A percentile compares a stretch with the other conserved stretches of the same genome.
Conservation (phyloP, 2,888 invertebrate species). For the Eupithecia centaureata region DNA sequence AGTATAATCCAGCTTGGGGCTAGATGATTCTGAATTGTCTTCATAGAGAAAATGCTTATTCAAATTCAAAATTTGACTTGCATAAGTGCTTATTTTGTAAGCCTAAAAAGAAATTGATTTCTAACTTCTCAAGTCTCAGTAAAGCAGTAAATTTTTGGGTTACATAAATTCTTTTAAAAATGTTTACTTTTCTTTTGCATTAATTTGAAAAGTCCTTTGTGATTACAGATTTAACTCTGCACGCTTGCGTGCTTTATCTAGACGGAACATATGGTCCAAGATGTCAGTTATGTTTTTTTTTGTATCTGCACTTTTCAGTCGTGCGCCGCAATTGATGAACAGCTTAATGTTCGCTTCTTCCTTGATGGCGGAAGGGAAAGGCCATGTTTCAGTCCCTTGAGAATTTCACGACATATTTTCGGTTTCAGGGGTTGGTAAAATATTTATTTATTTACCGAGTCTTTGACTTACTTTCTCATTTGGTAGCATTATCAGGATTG, state of each 20-base stretch:
- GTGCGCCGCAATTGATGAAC: not conserved
- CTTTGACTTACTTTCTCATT: not conserved
- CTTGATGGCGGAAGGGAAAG: conserved; percentile 2
- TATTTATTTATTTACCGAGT: conserved; percentile 3
- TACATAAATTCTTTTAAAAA: not conserved
- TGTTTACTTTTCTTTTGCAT: not conserved
- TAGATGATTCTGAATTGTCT: no score
- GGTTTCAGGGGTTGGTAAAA: not conserved
- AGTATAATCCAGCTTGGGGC: no score
- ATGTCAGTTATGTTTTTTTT: no score
- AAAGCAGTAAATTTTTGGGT: no score
- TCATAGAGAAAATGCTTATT: no score
- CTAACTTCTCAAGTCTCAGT: no score
- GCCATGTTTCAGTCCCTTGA: conserved; percentile 9
- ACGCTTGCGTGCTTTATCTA: no score
- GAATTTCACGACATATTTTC: not conserved
- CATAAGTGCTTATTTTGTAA: no score
- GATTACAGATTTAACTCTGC: no score
- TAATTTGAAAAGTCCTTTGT: not conserved
- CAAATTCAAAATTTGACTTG: no score
- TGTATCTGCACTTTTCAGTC: not conserved
- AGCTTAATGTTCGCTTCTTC: not conserved
- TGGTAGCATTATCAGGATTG: not conserved
- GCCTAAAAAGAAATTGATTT: no score
- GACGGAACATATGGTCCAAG: no score